Evolutionary conservation across 2,113 vertebrate genomes (phyloP).

Genomic region (Aptenodytes forsteri): DNA sequence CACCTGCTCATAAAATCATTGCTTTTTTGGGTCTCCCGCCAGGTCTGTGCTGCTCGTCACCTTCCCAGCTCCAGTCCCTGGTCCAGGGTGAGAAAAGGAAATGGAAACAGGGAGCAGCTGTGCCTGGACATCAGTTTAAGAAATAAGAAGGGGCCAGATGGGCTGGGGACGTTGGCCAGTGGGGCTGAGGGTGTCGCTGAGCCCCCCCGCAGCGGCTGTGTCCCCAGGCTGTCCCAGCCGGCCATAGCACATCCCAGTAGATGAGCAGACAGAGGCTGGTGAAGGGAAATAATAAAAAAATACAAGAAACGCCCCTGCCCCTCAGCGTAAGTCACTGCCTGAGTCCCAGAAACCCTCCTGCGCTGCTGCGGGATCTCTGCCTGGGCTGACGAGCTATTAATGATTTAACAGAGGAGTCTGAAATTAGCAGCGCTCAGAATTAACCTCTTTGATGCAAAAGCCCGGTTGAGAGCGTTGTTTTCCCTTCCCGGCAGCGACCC

Average conservation of each 20-base stretch:
- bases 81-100: neutral
- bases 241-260: neutral
- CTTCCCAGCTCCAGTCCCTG: neutral
- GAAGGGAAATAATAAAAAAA: neutral
- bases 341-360: neutral
- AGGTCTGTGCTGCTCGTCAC: neutral
- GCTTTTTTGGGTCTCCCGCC: neutral
- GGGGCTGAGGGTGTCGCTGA: neutral
- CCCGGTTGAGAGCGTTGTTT: neutral
- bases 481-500: neutral
- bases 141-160: neutral
- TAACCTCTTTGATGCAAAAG: neutral
- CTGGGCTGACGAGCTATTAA: neutral
- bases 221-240: neutral
- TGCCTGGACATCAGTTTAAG: neutral
- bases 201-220: accelerated
- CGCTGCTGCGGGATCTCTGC: neutral
- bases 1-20: neutral
- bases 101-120: neutral
- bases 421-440: conserved; percentile 30
- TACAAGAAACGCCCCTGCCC: neutral
- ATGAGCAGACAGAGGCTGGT: neutral
- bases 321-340: neutral
- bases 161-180: neutral
- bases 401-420: conserved; percentile 18